Conservation (phyloP, 2,113 vertebrate species). For the Promerops cafer region DNA sequence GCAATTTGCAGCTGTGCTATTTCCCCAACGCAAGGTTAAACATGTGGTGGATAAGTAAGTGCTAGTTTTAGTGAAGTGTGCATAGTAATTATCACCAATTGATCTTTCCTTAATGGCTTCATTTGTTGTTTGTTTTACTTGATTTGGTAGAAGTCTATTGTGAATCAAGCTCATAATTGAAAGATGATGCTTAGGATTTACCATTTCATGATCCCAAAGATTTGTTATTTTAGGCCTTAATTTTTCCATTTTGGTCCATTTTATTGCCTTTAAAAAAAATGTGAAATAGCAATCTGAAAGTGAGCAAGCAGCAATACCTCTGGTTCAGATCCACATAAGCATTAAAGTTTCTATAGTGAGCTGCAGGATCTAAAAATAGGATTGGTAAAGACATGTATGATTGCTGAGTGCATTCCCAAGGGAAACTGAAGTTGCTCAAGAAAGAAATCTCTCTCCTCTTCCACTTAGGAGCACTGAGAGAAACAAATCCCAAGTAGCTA, state of each 20-base stretch:
- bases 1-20: background rate
- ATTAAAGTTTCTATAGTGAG: background rate
- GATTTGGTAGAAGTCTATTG: background rate
- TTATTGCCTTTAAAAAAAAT: background rate
- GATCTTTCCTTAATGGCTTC: background rate
- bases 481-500: background rate
- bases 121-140: background rate
- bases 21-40: background rate
- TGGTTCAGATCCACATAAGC: background rate
- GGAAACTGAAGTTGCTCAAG: slow-evolving; percentile 9
- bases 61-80: background rate
- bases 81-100: background rate
- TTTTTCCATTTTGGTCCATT: background rate
- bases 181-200: background rate
- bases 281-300: background rate
- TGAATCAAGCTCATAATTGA: background rate
- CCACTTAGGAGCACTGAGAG: background rate
- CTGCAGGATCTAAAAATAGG: background rate
- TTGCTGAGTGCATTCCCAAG: slow-evolving; percentile 35
- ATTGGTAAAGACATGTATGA: background rate
- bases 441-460: background rate
- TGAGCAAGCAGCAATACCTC: background rate
- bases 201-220: background rate
- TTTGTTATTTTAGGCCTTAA: background rate
- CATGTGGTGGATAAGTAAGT: background rate